phyloP scores from a whole-genome alignment of 2,888 invertebrate species.

The Xestoiulus laeticollis region DNA sequence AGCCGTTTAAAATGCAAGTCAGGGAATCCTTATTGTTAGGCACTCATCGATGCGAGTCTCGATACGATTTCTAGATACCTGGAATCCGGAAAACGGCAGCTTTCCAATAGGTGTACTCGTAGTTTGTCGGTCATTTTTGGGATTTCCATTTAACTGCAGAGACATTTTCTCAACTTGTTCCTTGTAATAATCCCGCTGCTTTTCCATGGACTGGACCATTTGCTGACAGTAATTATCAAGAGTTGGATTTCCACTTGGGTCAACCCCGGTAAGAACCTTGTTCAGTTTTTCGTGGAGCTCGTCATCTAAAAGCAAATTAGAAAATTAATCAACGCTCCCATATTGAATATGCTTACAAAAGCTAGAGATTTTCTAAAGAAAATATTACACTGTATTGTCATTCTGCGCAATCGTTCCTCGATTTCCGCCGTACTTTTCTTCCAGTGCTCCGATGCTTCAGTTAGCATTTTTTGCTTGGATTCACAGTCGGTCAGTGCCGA shows the following conservation, averaged over 20 bases:
- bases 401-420: not conserved
- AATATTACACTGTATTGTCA: conserved; percentile 1
- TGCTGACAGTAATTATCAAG: not conserved
- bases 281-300: not conserved
- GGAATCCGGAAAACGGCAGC: not conserved
- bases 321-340: not conserved
- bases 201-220: conserved; percentile 47
- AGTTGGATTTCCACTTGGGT: not conserved
- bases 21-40: too few relatives aligned
- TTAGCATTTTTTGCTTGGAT: not conserved
- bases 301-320: not conserved
- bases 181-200: conserved; percentile 50
- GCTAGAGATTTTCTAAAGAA: not conserved
- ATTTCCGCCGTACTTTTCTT: not conserved
- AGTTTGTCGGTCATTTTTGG: not conserved
- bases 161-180: conserved; percentile 17
- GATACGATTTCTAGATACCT: not conserved
- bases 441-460: not conserved
- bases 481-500: not conserved
- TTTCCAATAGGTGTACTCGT: conserved; percentile 14
- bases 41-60: too few relatives aligned
- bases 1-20: too few relatives aligned
- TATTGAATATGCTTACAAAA: not conserved
- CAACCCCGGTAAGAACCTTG: not conserved
- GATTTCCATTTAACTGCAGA: not conserved